Base-by-base conservation (phyloP, 2,888 invertebrate species). In the Agonopterix heracliana region DNA sequence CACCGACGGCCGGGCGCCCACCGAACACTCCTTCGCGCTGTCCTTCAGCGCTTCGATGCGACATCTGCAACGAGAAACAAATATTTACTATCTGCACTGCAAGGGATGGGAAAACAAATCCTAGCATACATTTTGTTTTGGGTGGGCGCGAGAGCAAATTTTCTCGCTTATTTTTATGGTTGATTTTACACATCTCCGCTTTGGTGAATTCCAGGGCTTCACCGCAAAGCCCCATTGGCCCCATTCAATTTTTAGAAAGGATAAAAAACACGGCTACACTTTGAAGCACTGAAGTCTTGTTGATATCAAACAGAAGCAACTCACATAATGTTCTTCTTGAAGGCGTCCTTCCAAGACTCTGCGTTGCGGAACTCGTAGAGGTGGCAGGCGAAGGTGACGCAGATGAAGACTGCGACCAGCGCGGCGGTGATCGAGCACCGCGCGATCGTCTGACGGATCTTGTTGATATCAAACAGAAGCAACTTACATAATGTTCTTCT, bases 291-390 rank as follows among this genome's bases (percentile, higher is more conserved):
- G n/a, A n/a, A n/a, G n/a, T 35, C 9, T 35, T 35, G 35, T 9
- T 35, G 35, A 5, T 35, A 35, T 35, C 9, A 9, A 40, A 35
- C 35, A 40, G 3, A 40, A 11, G 10, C 40, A 26, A 90, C 94
- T 94, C 85, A 97, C 97, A 96, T 91, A 61, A 97, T 93, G 73
- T 93, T 96, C 58, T 91, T 89, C 61, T 92, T 91, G 41, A 97
- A 92, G 54, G 95, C 94, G 17, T 91, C 89, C 50, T 90, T 90
- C 98, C 97, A 98, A 34, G 90, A 80, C 1, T 90, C 88, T 0
- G 93, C 91, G 71, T 95, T 93, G 10, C 91, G 83, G 64, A 95
- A 96, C 66, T 95, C 94, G 71, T 97, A 95, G 45, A 94, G 84
- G 71, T 98, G 96, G 57, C 96, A 96, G 46, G 93, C 91, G 73